Evolutionary conservation across 2,888 invertebrate genomes (phyloP), one percentile per base, ranked within the genome.

Genomic region (Nomada fabriciana): DNA sequence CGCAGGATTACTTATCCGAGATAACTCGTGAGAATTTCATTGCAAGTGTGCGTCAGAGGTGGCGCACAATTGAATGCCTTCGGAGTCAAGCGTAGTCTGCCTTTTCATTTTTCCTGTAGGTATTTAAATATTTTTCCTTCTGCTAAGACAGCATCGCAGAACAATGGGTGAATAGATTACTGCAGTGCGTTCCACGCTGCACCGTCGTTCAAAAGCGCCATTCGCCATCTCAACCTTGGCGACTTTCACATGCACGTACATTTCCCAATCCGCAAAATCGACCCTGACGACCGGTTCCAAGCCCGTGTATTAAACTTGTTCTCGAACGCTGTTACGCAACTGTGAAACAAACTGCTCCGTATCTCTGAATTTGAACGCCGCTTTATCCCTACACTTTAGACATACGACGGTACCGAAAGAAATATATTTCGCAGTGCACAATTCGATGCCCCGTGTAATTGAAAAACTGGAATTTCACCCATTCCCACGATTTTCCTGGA

Each of bases 231-330:
- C 43, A 79, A 79, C 69, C 79, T 79, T 76, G 79, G 29, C 57
- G 29, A 76, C 76, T 79, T 79, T 79, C 79, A 70, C 76, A 15
- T 25, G 36, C 29, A 23, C 2, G n/a, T 53, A 7, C 13, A 18
- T 79, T 70, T 11, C 10, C 64, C 29, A 79, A 70, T 70, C 36
- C 29, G 43, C 15, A 9, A 59, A 76, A 57, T 59, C 59, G 76
- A 70, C 69, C 79, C 64, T 79, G 69, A 76, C 15, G 15, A 79
- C 76, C 69, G 69, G 69, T 76, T 76, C 29, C 7, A 25, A 15
- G 5, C 23, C 36, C 50, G 3, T 42, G 11, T n/a, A 11, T 47
- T 47, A 64, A 65, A 79, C 53, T n/a, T 5, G 69, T 76, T 65
- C n/a, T 15, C n/a, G 64, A 65, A 60, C 25, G 64, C 18, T 23